Evolutionary conservation across 2,113 vertebrate genomes (phyloP), one percentile per base, ranked within the genome.

Genomic region (Nesospiza acunhae): DNA sequence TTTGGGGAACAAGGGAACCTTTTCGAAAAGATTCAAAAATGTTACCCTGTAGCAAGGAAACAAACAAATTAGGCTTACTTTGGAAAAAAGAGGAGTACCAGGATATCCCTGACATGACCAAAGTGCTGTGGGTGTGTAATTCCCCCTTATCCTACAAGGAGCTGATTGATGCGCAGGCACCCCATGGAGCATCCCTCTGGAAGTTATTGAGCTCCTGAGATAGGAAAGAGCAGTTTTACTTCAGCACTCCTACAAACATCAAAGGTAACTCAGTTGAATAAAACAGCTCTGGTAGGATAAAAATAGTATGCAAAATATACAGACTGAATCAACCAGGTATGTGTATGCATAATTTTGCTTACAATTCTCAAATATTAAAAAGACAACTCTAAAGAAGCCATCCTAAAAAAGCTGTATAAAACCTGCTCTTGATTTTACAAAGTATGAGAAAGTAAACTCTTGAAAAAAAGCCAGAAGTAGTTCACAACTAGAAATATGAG

Each of bases 281-380:
- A 77, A 85, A 66, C 28, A 83, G 13, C 15, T 58, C 33, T 76
- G 75, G 16, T 15, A 80, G 9, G 46, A 60, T 81, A 66, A 90
- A 78, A 80, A 62, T 41, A 86, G 26, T 27, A 80, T 63, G 46
- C 39, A 56, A 91, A 89, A 76, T 33, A 68, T 15, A 81, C 14
- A 78, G 47, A 63, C 8, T 28, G 42, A 89, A 81, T 83, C 52
- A 81, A 47, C 11, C 39, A 95, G 35, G 59, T 87, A 87, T 42
- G 35, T 19, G 62, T 84, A 8, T 6, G 35, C 42, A 76, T 66
- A 94, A 93, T 79, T 37, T 55, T 26, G 66, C 26, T 66, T 69
- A 49, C 3, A 76, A 76, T 79, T 69, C n/a, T 91, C 78, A 86
- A 77, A 80, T 68, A 85, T 85, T 83, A 73, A 91, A 76, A 41